A percentile compares a stretch with the other conserved stretches of the same genome.
Evolutionary conservation across 2,113 vertebrate genomes (phyloP).

Genomic region (Pachyramphus minor): DNA sequence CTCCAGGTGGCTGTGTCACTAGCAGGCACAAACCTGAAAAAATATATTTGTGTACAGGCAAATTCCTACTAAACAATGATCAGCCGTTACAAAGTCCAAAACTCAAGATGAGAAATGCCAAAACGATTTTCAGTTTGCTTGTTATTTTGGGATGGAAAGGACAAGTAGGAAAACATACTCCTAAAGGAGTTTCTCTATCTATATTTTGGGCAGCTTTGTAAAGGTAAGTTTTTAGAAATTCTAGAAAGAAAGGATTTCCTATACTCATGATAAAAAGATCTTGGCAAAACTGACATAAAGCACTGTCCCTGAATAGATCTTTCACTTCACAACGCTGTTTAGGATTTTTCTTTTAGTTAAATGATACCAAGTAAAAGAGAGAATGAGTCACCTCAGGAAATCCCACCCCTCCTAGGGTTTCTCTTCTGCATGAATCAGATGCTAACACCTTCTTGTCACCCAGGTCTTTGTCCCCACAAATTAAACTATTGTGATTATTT

Average conservation of each 20-base stretch:
- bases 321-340: background rate
- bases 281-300: background rate
- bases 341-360: background rate
- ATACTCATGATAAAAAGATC: background rate
- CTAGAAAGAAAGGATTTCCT: background rate
- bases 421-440: background rate
- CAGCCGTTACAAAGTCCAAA: background rate
- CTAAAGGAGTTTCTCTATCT: background rate
- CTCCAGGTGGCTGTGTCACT: background rate
- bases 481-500: background rate
- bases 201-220: background rate
- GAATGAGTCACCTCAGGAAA: background rate
- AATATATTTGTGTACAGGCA: background rate
- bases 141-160: background rate
- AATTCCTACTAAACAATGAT: background rate
- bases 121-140: background rate
- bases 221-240: background rate
- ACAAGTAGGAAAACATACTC: background rate
- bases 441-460: background rate
- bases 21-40: background rate
- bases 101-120: background rate
- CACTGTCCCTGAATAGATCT: background rate
- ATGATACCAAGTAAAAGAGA: accelerated
- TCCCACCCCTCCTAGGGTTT: background rate
- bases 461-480: background rate